These are phyloP conservation scores for Loris lydekkerianus DNA, from an alignment of 2,797 vertebrate genomes.

Conservation along the genomic window DNA sequence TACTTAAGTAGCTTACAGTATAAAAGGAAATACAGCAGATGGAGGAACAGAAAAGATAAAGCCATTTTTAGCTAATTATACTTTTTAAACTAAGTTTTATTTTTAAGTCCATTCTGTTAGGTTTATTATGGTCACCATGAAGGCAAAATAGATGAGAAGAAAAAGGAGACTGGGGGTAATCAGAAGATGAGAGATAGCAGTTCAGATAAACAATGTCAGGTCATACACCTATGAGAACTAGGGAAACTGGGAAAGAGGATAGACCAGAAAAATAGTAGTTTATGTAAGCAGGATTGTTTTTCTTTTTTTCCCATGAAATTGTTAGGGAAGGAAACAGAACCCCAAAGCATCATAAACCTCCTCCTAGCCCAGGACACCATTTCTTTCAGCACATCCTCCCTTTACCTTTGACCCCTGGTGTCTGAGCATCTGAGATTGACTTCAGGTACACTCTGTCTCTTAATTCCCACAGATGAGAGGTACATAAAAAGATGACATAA, in stretches of 20 bases:
- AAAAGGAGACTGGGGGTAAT: not conserved
- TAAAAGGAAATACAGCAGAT: slow-evolving; percentile 69
- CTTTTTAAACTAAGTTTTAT: slow-evolving; percentile 59
- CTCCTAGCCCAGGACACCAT: not conserved
- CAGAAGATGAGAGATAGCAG: not conserved
- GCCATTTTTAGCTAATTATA: slow-evolving; percentile 57
- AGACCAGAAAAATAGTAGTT: not conserved
- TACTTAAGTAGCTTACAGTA: slow-evolving; percentile 51
- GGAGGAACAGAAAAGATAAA: slow-evolving; percentile 56
- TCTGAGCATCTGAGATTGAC: not conserved
- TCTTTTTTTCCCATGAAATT: not conserved
- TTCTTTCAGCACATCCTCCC: not conserved
- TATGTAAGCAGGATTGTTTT: not conserved
- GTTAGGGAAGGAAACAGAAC: not conserved
- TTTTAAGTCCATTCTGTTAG: slow-evolving; percentile 50
- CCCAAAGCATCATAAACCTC: not conserved
- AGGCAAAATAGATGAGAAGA: not conserved
- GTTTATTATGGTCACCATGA: slow-evolving; percentile 30
- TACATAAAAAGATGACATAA: not conserved
- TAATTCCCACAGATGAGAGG: not conserved
- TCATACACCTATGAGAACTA: not conserved
- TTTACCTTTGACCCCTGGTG: not conserved
- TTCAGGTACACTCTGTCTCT: not conserved
- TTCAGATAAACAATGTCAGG: not conserved
- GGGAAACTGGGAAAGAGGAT: not conserved